These are phyloP conservation scores for Adelges cooleyi DNA, from an alignment of 1,140 invertebrate species.

Conservation along the genomic window DNA sequence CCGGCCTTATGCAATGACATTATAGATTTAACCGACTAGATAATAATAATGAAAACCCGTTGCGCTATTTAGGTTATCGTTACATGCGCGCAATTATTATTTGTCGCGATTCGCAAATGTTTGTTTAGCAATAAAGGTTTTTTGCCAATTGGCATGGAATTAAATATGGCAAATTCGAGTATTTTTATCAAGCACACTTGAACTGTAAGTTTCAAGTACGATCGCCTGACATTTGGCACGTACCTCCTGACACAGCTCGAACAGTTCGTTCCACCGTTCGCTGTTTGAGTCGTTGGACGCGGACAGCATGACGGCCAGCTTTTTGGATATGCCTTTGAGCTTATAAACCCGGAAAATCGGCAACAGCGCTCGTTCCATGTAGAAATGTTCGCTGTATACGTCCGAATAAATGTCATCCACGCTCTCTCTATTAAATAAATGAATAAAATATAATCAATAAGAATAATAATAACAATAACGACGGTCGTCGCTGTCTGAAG, in stretches of 20 bases:
- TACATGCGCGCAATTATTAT: too few species aligned
- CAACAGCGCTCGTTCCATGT: constrained; percentile 16
- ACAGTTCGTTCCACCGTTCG: constrained; percentile 2
- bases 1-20: too few species aligned
- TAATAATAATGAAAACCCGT: too few species aligned
- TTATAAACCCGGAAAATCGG: constrained; percentile 16
- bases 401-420: constrained; percentile 12
- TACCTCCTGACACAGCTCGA: constrained; percentile 16
- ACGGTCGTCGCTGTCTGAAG: not conserved
- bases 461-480: not conserved
- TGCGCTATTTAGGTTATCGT: too few species aligned
- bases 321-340: constrained; percentile 13
- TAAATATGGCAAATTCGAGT: too few species aligned
- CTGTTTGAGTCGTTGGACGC: not conserved
- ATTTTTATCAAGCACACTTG: too few species aligned
- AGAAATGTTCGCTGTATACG: constrained; percentile 21
- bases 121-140: too few species aligned
- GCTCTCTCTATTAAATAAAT: constrained; percentile 3
- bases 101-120: too few species aligned
- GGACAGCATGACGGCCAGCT: constrained; percentile 2
- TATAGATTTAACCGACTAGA: too few species aligned
- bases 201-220: not conserved
- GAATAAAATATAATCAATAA: too few species aligned
- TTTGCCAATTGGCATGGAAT: too few species aligned
- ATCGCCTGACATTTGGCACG: not conserved